Evolutionary conservation across 2,888 invertebrate species (phyloP), one percentile per base, ranked within the genome.

Genomic region (Emmelina monodactyla): DNA sequence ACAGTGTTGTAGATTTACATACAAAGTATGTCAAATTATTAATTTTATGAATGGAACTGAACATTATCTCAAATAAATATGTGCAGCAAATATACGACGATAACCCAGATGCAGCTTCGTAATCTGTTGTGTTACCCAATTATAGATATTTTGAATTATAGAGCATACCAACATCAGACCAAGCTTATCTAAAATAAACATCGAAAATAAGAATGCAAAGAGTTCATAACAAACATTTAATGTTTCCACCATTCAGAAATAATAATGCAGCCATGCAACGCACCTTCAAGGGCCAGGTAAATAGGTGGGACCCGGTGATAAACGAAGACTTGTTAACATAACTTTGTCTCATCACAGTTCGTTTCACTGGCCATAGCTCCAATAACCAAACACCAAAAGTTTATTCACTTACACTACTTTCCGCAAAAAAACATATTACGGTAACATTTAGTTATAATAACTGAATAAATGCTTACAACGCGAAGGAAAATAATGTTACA

Each of bases 291-390:
- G 56, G 53, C 60, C 75, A 71, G 76, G 71, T 67, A 72, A 58
- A 63, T 65, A 72, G 72, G 70, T 72, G 59, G 58, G 69, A 62
- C 70, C 66, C 71, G 71, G 75, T 73, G 70, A 65, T 67, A 68
- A 67, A 58, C 58, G 62, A 53, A 59, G 59, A 57, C n/a, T n/a
- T n/a, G n/a, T n/a, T 71, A 76, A 58, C 76, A 75, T 73, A 72
- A 67, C 70, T 69, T 68, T 63, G 72, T 72, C 68, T 70, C 64
- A 54, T 53, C 60, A 65, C 68, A 54, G 55, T 54, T 46, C 50
- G 54, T 42, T 58, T 60, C 65, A 69, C 66, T 54, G 43, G 60
- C 62, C 72, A 73, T 76, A 61, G 55, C 60, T 62, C 41, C 43
- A 43, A 45, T 48, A 47, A 46, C 47, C 45, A 44, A 46, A 48